Percentiles rank a stretch among this genome's conserved stretches.
Evolutionary conservation across 2,888 invertebrate genomes (phyloP).

Genomic region (Lochmaea crataegi): DNA sequence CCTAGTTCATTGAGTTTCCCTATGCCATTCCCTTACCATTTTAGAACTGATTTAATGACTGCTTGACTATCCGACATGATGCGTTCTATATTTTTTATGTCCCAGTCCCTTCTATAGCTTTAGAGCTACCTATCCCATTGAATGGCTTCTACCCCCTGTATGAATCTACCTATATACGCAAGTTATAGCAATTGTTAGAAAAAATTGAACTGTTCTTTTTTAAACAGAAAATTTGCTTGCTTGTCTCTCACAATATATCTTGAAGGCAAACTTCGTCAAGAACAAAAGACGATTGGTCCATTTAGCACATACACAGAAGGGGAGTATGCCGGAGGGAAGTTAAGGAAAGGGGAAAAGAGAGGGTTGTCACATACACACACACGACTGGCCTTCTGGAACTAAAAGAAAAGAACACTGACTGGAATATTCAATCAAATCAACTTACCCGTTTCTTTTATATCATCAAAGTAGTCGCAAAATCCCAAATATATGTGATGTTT

Average conservation of each 20-base stretch:
- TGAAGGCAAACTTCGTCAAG: slow-evolving; percentile 44
- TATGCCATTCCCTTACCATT: no score
- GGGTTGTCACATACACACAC: slow-evolving; percentile 56
- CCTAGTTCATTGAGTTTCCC: no score
- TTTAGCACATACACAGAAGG: slow-evolving; percentile 43
- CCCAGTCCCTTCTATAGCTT: no score
- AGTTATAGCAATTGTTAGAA: no score
- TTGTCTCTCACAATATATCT: slow-evolving; percentile 39
- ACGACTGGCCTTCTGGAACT: slow-evolving; percentile 63
- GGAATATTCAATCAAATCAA: slow-evolving; percentile 65
- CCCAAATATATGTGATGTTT: slow-evolving; percentile 62
- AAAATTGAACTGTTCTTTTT: slow-evolving; percentile 11
- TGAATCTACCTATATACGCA: no score
- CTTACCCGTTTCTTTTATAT: slow-evolving; percentile 60
- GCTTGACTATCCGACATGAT: no score
- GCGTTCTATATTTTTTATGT: no score
- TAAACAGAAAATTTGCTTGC: slow-evolving; percentile 29
- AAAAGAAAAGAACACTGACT: slow-evolving; percentile 64
- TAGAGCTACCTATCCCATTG: no score
- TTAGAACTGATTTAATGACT: no score
- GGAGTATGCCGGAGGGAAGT: slow-evolving; percentile 35
- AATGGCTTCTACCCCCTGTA: no score
- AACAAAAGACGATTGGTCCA: slow-evolving; percentile 44
- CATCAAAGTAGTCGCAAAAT: slow-evolving; percentile 62
- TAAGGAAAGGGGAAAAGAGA: slow-evolving; percentile 28